Base-by-base conservation (phyloP, 2,113 vertebrate genomes). In the Suncus etruscus region DNA sequence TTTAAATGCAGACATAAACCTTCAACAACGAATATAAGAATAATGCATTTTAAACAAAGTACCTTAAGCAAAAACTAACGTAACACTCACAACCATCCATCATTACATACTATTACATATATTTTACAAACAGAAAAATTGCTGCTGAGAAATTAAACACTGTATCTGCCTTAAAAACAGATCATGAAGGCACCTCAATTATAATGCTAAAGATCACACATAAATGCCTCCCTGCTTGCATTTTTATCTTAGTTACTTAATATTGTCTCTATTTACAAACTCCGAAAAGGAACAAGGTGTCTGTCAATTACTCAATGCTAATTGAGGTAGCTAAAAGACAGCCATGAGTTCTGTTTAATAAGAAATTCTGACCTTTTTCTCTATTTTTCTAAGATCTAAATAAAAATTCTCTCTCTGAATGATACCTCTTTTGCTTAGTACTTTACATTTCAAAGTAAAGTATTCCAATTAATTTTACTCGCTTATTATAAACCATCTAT, bases 371-470 rank as follows among this genome's bases (percentile, higher is more conserved):
- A 8, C 6, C 24, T 84, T 79, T 11, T 75, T 82, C 22, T 89
- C 18, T 45, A 61, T 9, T 72, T 83, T 78, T 61, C 31, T 54
- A 82, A 94, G 91, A 70, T 32, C 8, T 25, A 75, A 94, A 51
- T 80, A 8, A 90, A 89, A 86, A 87, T 9, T 66, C 3, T 89
- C 22, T 87, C 16, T 86, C 12, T 76, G 11, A 8, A 47, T 69
- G 24, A 48, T 39, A 81, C 1, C 50, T 77, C 32, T 79, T 76
- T 15, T 20, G 77, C 9, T 82, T 58, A 76, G 48, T 24, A 73
- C 45, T 75, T 70, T 27, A 76, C 73, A 93, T 12, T 70, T 70
- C 39, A 91, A 61, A 90, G 89, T 39, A 51, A 89, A 80, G 81
- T 18, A 90, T 39, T 51, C 74, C 85, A 86, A 61, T 47, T 47